Percentiles rank a stretch among this genome's conserved stretches.
Conservation (phyloP, 2,113 vertebrate species). For the Silurus asotus region DNA sequence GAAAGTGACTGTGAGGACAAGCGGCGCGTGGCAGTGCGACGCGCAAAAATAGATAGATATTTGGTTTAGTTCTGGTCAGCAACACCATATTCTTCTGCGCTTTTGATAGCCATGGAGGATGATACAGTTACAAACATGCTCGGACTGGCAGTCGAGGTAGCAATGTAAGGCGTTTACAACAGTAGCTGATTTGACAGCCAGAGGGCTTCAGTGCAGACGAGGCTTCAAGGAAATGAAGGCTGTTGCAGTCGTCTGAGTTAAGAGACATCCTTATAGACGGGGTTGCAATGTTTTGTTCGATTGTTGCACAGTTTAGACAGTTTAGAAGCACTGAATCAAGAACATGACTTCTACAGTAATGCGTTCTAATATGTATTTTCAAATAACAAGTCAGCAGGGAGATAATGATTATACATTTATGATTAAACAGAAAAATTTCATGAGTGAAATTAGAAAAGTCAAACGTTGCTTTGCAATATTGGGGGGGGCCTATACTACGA, state of each 20-base stretch:
- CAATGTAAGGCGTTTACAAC: background rate
- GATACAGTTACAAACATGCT: background rate
- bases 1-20: background rate
- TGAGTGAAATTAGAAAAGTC: background rate
- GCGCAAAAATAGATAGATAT: background rate
- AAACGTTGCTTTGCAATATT: background rate
- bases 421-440: background rate
- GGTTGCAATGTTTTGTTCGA: background rate
- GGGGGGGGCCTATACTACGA: background rate
- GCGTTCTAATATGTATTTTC: background rate
- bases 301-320: background rate
- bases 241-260: background rate
- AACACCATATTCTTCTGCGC: background rate
- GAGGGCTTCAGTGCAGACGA: background rate
- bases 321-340: background rate
- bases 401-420: background rate
- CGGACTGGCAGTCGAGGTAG: background rate
- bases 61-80: background rate
- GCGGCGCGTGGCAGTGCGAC: background rate
- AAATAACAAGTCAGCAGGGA: background rate
- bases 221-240: background rate
- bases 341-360: background rate
- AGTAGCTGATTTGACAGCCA: background rate
- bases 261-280: background rate
- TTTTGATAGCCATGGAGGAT: background rate